Evolutionary conservation across 2,113 vertebrate genomes (phyloP).

Genomic region (Callionymus lyra): DNA sequence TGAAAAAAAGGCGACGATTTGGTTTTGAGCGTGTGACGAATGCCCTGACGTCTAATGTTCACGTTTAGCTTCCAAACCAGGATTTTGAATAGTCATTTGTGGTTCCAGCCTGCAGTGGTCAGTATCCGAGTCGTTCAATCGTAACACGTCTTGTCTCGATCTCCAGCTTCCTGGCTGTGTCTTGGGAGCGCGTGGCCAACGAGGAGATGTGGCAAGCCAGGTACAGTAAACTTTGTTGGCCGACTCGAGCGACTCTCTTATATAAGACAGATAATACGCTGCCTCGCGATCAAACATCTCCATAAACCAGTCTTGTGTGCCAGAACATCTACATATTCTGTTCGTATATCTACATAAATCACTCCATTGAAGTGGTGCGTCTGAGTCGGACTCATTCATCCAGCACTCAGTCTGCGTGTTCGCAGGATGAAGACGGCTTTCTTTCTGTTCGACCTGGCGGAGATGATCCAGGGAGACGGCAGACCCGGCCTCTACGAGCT

Average conservation of each 20-base stretch:
- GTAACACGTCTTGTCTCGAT: too few relatives aligned
- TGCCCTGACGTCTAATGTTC: slow-evolving; percentile 17
- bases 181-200: slow-evolving; percentile 93
- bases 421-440: slow-evolving; percentile 95
- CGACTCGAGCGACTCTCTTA: slow-evolving; percentile 5
- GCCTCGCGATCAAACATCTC: slow-evolving; percentile 43
- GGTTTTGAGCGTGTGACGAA: slow-evolving; percentile 58
- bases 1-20: slow-evolving; percentile 39
- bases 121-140: too few relatives aligned
- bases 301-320: slow-evolving; percentile 60
- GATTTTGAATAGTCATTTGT: slow-evolving; percentile 45
- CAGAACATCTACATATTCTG: slow-evolving; percentile 34
- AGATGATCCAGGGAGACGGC: slow-evolving; percentile 61
- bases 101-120: slow-evolving; percentile 2
- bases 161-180: slow-evolving; percentile 80
- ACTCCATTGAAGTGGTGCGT: slow-evolving; percentile 47
- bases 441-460: slow-evolving; percentile 92
- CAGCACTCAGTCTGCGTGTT: slow-evolving; percentile 60
- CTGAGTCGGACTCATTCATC: slow-evolving; percentile 54
- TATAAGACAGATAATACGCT: slow-evolving; percentile 19
- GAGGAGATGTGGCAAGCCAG: slow-evolving; percentile 99
- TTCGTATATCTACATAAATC: slow-evolving; percentile 52
- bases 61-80: too few relatives aligned
- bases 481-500: slow-evolving; percentile 76
- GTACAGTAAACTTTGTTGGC: slow-evolving; percentile 53